A percentile compares a stretch with the other conserved stretches of the same genome.
These are phyloP conservation scores for Melanotaenia nigrans DNA, from an alignment of 2,797 vertebrate genomes.

Conservation along the genomic window DNA sequence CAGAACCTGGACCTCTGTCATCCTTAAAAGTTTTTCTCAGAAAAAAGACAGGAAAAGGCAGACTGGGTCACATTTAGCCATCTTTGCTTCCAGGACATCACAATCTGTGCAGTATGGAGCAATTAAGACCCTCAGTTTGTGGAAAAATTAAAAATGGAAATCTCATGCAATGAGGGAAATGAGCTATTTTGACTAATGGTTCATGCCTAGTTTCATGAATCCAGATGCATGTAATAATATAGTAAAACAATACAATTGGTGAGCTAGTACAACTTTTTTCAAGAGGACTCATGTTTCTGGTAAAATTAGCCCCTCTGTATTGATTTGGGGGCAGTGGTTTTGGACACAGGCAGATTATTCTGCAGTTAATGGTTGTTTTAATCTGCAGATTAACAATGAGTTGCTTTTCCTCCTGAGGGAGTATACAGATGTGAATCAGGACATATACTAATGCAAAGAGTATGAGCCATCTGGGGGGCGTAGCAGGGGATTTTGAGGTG, in stretches of 20 bases:
- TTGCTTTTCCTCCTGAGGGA: conserved; percentile 59
- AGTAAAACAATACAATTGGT: background rate
- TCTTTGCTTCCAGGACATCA: no score
- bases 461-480: conserved; percentile 64
- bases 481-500: conserved; percentile 46
- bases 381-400: conserved; percentile 76
- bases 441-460: conserved; percentile 72
- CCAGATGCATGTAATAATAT: no score
- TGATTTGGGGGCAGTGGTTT: conserved; percentile 46
- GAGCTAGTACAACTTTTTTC: conserved; percentile 33
- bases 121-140: no score
- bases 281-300: conserved; percentile 2
- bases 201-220: no score
- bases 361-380: conserved; percentile 66
- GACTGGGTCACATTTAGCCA: no score
- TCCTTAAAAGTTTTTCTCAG: no score
- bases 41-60: no score
- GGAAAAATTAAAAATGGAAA: no score
- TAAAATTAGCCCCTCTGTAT: conserved; percentile 45
- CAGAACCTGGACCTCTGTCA: no score
- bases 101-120: no score
- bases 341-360: conserved; percentile 64
- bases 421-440: conserved; percentile 69
- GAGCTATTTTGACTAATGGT: no score
- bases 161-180: no score